Evolutionary conservation across 2,888 invertebrate species (phyloP).

Genomic region (Thelaira solivaga): DNA sequence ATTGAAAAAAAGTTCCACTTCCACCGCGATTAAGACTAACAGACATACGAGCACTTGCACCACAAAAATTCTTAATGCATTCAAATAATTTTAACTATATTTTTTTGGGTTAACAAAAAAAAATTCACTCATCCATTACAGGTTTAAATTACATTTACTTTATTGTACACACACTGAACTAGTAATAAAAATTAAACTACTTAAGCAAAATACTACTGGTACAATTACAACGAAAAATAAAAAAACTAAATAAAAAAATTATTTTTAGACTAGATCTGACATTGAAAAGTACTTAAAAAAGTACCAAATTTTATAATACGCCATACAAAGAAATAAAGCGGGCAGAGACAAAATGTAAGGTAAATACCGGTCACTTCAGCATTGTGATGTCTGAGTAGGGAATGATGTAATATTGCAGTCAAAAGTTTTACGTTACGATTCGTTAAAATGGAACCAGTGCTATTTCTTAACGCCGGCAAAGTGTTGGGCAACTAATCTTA

Average conservation of each 20-base stretch:
- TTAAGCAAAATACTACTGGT: slow-evolving; percentile 23
- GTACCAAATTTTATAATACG: no score
- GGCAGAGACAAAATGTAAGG: no score
- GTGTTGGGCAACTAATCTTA: no score
- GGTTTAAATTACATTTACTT: slow-evolving; percentile 48
- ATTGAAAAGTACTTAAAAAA: no score
- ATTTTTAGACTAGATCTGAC: background rate
- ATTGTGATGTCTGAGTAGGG: no score
- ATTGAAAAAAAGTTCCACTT: slow-evolving; percentile 56
- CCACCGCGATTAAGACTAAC: background rate
- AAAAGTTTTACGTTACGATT: no score
- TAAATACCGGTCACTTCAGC: no score
- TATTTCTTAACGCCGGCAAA: no score
- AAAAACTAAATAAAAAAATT: background rate
- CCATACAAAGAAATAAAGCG: no score
- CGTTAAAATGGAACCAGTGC: no score
- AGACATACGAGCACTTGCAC: background rate
- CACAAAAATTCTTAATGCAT: slow-evolving; percentile 15
- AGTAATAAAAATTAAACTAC: slow-evolving; percentile 36
- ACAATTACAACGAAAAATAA: background rate
- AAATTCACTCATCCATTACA: slow-evolving; percentile 49
- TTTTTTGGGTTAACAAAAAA: slow-evolving; percentile 28
- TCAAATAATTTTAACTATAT: slow-evolving; percentile 2
- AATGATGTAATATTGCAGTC: no score
- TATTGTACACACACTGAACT: slow-evolving; percentile 19